Base-by-base conservation (phyloP, 1,140 invertebrate species). In the Ips typographus region DNA sequence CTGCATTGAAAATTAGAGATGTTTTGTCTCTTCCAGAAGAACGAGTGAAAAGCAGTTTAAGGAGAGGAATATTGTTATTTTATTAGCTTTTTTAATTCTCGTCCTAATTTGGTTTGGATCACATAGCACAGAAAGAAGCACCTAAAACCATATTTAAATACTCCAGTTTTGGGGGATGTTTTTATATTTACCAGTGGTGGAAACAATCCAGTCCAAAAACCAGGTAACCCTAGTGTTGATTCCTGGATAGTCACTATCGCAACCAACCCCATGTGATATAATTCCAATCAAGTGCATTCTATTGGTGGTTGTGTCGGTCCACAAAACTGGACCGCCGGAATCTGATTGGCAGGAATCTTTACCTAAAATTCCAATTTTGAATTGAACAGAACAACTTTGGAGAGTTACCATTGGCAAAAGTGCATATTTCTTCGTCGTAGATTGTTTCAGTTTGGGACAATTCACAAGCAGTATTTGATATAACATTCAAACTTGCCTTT, bases 261-360 rank as follows among this genome's bases (percentile, higher is more conserved):
- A 89, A 49, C 72, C 80, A 6, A 72, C 66, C 7, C 88, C 87
- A 67, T 75, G 83, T 59, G 83, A 85, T 42, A 89, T 82, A 22
- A 88, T 76, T 22, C 84, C 88, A 1, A 85, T 71, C 7, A 80
- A 71, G 66, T 83, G 81, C 1, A 84, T 70, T 4, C 81, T 74
- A 4, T 42, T 40, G 1, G n/a, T 58, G 7, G 44, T 47, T n/a
- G 36, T 4, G 40, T 70, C 53, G 2, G 68, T 64, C 68, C 68
- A 70, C 40, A 70, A 37, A 43, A 70, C 43, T 37, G 68, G 68
- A 7, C 89, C 89, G 22, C 90, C 90, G 40, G 88, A 90, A 76
- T 92, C 90, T 62, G 85, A 82, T 86, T 87, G 85, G 75, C 89
- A 91, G 1, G 88, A 81, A 75, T 91, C 89, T 64, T 51, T 70